Evolutionary conservation across 2,113 vertebrate species (phyloP).

Genomic region (Heterotilapia buettikoferi): DNA sequence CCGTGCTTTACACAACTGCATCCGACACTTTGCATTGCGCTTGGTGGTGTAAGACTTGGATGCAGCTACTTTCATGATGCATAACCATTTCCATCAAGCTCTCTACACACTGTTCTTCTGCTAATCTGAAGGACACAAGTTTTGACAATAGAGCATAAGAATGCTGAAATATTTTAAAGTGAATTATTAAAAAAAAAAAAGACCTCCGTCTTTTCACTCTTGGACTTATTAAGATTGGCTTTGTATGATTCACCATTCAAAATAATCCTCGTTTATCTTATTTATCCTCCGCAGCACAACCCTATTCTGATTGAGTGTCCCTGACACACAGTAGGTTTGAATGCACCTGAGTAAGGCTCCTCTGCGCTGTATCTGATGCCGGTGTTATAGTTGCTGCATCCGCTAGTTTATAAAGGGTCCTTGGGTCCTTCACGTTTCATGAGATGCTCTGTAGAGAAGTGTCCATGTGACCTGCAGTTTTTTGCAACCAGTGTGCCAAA

Average conservation of each 20-base stretch:
- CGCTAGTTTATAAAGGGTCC: not conserved
- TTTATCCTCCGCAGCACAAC: not conserved
- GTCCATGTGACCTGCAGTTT: not conserved
- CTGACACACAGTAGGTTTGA: not conserved
- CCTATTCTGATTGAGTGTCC: not conserved
- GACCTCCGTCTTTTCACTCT: not conserved
- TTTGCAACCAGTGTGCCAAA: not conserved
- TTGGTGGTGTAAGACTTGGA: not conserved
- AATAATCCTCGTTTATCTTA: not conserved
- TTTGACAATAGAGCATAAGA: not conserved
- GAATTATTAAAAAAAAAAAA: not conserved
- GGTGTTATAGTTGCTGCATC: not conserved
- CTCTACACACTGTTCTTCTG: not conserved
- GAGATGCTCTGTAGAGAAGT: not conserved
- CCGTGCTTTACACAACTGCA: not conserved
- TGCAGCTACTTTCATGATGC: accelerated
- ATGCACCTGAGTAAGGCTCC: accelerated
- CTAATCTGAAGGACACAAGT: not conserved
- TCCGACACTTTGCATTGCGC: not conserved
- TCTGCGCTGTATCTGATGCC: not conserved
- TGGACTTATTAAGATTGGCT: not conserved
- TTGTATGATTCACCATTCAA: not conserved
- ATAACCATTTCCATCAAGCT: not conserved
- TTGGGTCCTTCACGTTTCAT: not conserved
- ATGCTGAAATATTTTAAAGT: not conserved